A percentile compares a stretch with the other conserved stretches of the same genome.
Conservation (phyloP, 2,797 vertebrate genomes). For the Parauchenoglanis punctatus region DNA sequence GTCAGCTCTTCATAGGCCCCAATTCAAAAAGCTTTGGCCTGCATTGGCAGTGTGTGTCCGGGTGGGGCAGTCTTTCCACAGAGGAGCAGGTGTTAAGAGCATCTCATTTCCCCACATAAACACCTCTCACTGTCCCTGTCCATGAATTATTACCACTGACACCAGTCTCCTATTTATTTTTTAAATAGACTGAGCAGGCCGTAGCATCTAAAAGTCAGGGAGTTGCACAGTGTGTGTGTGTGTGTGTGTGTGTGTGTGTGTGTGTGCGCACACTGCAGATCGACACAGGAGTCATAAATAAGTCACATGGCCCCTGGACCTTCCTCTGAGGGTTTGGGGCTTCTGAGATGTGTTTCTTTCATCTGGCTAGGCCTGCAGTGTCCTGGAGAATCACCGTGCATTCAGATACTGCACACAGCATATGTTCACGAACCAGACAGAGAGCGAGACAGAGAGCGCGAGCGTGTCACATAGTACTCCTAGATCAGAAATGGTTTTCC, state of each 20-base stretch:
- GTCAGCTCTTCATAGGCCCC: neutral
- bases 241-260: conserved; percentile 43
- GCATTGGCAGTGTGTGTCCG: conserved; percentile 51
- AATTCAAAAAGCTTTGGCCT: conserved; percentile 15
- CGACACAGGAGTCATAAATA: conserved; percentile 78
- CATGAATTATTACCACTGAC: conserved; percentile 78
- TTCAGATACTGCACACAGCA: conserved; percentile 65
- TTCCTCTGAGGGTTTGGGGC: conserved; percentile 74
- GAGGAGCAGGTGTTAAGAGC: conserved; percentile 71
- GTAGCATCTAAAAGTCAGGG: conserved; percentile 65
- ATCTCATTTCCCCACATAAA: conserved; percentile 76
- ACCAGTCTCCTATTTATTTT: conserved; percentile 89
- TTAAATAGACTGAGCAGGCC: conserved; percentile 78
- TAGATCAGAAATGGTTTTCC: conserved; percentile 64
- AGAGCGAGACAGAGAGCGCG: conserved; percentile 24
- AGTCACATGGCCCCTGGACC: conserved; percentile 79
- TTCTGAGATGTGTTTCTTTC: conserved; percentile 74
- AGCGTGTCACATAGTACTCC: conserved; percentile 40
- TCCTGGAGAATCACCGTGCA: conserved; percentile 68
- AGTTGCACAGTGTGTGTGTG: conserved; percentile 51
- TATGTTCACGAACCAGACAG: conserved; percentile 50
- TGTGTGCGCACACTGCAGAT: conserved; percentile 28
- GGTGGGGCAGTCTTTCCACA: conserved; percentile 61
- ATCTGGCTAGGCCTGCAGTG: conserved; percentile 72
- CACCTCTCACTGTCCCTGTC: conserved; percentile 67